A percentile compares a stretch with the other conserved stretches of the same genome.
phyloP scores from a whole-genome alignment of 2,113 vertebrate genomes.

The Telmatochromis sp. region DNA sequence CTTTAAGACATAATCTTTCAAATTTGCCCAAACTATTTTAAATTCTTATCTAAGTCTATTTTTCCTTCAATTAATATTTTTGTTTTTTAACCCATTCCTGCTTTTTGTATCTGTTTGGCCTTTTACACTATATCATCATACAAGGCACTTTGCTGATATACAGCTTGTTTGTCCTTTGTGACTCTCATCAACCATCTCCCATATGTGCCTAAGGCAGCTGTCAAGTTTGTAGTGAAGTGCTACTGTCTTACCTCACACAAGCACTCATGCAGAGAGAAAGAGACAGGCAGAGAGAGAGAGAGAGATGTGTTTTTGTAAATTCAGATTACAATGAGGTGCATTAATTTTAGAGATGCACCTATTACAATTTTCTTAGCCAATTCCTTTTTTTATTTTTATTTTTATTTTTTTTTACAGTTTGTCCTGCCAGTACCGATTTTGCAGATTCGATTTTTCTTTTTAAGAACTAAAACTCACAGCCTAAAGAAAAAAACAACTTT shows the following conservation, averaged over 20 bases:
- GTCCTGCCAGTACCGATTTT: background rate
- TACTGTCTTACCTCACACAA: background rate
- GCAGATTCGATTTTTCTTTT: background rate
- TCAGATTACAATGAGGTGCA: background rate
- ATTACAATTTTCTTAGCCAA: background rate
- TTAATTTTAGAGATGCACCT: background rate
- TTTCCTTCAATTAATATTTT: background rate
- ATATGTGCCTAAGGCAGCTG: slow-evolving; percentile 46
- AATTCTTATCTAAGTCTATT: background rate
- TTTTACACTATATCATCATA: background rate
- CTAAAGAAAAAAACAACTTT: background rate
- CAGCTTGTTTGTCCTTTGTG: slow-evolving; percentile 47
- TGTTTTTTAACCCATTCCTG: background rate
- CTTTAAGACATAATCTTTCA: background rate
- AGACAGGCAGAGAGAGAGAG: background rate
- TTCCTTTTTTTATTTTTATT: accelerated
- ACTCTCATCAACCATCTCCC: slow-evolving; percentile 42
- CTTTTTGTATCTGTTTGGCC: background rate
- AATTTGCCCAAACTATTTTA: background rate
- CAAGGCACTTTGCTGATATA: slow-evolving; percentile 36
- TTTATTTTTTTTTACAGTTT: background rate
- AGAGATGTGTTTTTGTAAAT: background rate
- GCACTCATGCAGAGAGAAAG: background rate
- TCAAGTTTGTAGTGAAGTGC: slow-evolving; percentile 27
- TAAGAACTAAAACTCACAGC: background rate